A percentile compares a stretch with the other conserved stretches of the same genome.
These are phyloP conservation scores for Microplitis manilae DNA, from an alignment of 2,888 invertebrate species.

Conservation along the genomic window DNA sequence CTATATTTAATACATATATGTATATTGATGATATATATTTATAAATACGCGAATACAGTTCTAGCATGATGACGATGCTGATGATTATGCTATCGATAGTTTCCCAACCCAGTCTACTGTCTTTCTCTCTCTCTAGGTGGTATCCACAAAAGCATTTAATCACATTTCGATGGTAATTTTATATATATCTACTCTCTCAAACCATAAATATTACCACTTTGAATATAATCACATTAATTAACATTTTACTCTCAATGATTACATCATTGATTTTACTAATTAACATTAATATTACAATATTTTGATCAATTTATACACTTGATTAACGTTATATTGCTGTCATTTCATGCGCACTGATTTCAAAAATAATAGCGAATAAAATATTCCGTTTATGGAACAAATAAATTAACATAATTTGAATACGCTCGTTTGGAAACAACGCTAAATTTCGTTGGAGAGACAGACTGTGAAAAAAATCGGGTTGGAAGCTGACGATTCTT, in stretches of 20 bases:
- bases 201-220: constrained; percentile 30
- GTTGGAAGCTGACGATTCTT: not conserved
- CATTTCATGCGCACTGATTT: not conserved
- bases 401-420: no score
- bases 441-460: no score
- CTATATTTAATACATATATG: not conserved
- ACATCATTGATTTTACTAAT: not conserved
- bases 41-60: no score
- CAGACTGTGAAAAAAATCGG: not conserved
- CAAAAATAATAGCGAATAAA: no score
- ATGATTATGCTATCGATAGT: constrained; percentile 22
- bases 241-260: not conserved
- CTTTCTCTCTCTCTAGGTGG: not conserved
- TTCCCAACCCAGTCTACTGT: constrained; percentile 2
- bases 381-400: no score
- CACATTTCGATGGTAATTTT: constrained; percentile 18
- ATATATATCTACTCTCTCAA: constrained; percentile 10
- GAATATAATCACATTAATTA: constrained; percentile 24
- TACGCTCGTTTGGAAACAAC: no score
- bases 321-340: not conserved
- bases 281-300: constrained; percentile 1
- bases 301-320: not conserved
- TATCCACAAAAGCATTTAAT: constrained; percentile 19
- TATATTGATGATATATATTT: not conserved
- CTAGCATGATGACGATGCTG: not conserved